These are phyloP conservation scores for Rhynchotus rufescens DNA, from an alignment of 2,797 vertebrate species.

Conservation along the genomic window DNA sequence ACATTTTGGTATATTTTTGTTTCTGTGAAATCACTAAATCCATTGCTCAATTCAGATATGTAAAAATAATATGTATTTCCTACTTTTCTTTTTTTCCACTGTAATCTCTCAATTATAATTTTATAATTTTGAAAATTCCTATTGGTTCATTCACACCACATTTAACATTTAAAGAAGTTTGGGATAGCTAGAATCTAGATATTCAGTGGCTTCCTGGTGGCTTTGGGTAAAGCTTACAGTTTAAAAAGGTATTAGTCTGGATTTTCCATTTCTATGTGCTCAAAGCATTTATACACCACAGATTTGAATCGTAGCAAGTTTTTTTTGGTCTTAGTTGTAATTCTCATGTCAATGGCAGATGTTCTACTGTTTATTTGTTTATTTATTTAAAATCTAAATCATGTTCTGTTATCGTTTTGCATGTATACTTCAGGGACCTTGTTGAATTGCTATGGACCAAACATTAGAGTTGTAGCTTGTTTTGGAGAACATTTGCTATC, in stretches of 20 bases:
- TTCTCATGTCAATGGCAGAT: background rate
- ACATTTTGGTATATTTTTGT: background rate
- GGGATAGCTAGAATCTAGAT: background rate
- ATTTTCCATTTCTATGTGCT: background rate
- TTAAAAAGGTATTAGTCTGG: background rate
- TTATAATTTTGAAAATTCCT: background rate
- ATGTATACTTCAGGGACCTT: background rate
- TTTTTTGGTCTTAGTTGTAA: background rate
- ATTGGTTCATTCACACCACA: background rate
- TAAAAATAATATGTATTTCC: background rate
- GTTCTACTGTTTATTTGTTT: background rate
- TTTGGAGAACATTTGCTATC: background rate
- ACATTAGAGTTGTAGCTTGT: background rate
- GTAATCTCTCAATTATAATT: background rate
- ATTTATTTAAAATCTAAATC: background rate
- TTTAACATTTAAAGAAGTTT: background rate
- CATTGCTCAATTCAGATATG: background rate
- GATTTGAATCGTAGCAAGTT: background rate
- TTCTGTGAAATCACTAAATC: background rate
- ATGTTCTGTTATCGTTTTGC: background rate
- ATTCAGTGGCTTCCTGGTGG: background rate
- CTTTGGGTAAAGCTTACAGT: background rate
- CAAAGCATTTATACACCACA: background rate
- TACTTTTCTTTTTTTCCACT: background rate
- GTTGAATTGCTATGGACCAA: background rate